phyloP scores from a whole-genome alignment of 2,888 invertebrate species.

The Sepioteuthis lessoniana region DNA sequence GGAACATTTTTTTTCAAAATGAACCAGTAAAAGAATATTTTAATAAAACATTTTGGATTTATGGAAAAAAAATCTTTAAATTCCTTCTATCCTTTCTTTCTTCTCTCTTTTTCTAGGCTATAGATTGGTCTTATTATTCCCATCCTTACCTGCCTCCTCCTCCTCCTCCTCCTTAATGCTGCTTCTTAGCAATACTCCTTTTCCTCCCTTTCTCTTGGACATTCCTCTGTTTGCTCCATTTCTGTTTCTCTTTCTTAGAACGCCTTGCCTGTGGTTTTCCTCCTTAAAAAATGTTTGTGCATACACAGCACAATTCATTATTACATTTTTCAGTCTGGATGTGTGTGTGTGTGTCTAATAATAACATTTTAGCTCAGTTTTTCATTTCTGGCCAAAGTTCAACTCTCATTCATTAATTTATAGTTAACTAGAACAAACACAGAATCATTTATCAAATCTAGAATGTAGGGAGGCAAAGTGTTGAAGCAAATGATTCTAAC shows the following conservation, averaged over 20 bases:
- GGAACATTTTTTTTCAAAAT: background rate
- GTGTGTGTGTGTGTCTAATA: background rate
- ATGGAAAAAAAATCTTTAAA: background rate
- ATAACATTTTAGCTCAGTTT: background rate
- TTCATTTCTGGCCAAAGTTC: background rate
- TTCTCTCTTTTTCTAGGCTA: background rate
- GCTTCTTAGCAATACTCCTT: conserved; percentile 14
- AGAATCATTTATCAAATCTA: no score
- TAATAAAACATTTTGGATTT: background rate
- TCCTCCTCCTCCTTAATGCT: conserved; percentile 33
- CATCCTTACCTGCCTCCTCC: conserved; percentile 33
- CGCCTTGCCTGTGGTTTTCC: conserved; percentile 25
- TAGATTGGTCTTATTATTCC: background rate
- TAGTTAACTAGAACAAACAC: no score
- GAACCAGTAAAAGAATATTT: background rate
- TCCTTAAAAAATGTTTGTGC: conserved; percentile 33
- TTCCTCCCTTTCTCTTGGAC: background rate
- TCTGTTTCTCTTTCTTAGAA: conserved; percentile 24
- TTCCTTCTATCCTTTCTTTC: conserved; percentile 9
- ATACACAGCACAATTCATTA: conserved; percentile 33
- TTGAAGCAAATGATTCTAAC: no score
- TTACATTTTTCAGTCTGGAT: background rate
- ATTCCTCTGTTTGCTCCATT: background rate
- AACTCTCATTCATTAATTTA: background rate
- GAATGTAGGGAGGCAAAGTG: no score